Percentiles rank a stretch among this genome's conserved stretches.
Conservation (phyloP, 1,140 invertebrate genomes). For the Eupristina koningsbergeri region DNA sequence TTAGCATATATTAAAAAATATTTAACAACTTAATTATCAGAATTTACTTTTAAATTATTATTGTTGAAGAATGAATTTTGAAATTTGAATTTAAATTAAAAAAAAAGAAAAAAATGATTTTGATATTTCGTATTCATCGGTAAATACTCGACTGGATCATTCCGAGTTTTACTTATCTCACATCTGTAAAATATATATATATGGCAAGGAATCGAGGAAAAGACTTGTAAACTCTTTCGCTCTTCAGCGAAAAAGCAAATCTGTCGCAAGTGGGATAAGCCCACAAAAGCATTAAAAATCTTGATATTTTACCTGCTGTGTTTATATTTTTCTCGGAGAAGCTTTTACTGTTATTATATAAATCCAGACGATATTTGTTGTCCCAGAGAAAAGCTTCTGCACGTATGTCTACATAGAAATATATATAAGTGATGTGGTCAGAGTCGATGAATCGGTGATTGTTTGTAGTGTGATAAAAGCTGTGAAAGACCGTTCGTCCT, state of each 20-base stretch:
- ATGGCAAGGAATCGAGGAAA: neutral
- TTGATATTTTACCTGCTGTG: slow-evolving; percentile 20
- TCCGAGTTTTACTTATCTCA: neutral
- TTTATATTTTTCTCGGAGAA: slow-evolving; percentile 4
- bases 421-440: slow-evolving; percentile 24
- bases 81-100: no score
- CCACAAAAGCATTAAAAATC: slow-evolving; percentile 9
- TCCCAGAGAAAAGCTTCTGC: neutral
- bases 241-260: neutral
- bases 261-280: slow-evolving; percentile 1
- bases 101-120: neutral
- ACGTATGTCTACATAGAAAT: neutral
- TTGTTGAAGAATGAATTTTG: no score
- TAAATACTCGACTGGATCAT: neutral
- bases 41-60: no score
- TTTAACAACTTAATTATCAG: no score
- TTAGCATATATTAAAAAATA: no score
- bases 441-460: slow-evolving; percentile 50
- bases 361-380: slow-evolving; percentile 19
- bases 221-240: neutral
- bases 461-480: slow-evolving; percentile 70
- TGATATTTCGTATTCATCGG: neutral
- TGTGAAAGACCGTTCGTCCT: slow-evolving; percentile 61
- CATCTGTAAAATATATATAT: neutral
- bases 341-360: slow-evolving; percentile 51